Conservation (phyloP, 2,797 vertebrate species). For the Artibeus lituratus region DNA sequence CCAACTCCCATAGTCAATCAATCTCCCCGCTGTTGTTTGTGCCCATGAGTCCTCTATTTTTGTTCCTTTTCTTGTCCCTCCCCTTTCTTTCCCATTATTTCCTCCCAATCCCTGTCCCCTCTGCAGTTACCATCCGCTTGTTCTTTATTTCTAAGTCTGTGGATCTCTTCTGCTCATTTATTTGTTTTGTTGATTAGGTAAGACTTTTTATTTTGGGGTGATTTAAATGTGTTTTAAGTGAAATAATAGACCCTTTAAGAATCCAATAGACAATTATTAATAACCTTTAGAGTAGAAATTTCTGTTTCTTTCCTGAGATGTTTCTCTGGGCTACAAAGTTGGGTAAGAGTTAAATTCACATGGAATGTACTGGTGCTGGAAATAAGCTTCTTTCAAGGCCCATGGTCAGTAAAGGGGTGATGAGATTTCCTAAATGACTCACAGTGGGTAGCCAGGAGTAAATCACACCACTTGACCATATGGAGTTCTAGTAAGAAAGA, state of each 20-base stretch:
- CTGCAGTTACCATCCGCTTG: too few relatives aligned
- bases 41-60: too few relatives aligned
- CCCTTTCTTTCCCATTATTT: too few relatives aligned
- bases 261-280: neutral
- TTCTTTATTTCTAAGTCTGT: too few relatives aligned
- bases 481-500: neutral
- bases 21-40: too few relatives aligned
- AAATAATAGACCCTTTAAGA: neutral
- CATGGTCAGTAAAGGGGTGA: neutral
- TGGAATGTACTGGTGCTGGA: neutral
- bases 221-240: conserved; percentile 1
- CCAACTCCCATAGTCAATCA: too few relatives aligned
- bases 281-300: neutral
- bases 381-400: neutral
- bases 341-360: neutral
- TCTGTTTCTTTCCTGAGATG: neutral
- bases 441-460: neutral
- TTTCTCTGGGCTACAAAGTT: neutral
- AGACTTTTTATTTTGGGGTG: neutral
- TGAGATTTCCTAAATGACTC: neutral
- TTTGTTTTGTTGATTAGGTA: too few relatives aligned
- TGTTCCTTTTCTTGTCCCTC: too few relatives aligned
- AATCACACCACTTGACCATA: neutral
- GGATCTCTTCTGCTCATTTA: too few relatives aligned
- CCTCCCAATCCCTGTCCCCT: too few relatives aligned